phyloP scores from a whole-genome alignment of 2,888 invertebrate species.

The Lamellibrachia satsuma region DNA sequence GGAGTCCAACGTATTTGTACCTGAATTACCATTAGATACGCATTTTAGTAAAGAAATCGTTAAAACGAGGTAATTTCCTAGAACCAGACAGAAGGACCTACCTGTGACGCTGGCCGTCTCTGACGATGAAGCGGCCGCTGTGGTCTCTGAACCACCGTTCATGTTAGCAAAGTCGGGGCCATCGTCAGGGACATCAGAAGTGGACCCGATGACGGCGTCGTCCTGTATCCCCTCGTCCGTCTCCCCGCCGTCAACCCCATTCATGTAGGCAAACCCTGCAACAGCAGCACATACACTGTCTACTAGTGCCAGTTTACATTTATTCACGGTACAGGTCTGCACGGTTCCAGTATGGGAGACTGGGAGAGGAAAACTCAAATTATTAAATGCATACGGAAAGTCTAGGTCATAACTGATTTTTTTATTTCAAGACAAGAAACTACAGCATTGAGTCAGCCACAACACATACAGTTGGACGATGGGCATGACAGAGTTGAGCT shows the following conservation, averaged over 20 bases:
- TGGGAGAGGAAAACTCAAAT: too few relatives aligned
- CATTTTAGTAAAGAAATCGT: too few relatives aligned
- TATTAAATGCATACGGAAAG: too few relatives aligned
- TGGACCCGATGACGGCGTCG: constrained; percentile 27
- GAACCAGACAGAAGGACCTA: background rate
- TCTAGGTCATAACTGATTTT: too few relatives aligned
- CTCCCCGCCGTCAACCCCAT: constrained; percentile 31
- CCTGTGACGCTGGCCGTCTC: background rate
- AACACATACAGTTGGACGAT: too few relatives aligned
- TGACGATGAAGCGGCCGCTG: background rate
- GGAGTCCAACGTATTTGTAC: too few relatives aligned
- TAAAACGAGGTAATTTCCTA: background rate
- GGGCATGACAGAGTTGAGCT: too few relatives aligned
- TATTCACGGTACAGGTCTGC: too few relatives aligned
- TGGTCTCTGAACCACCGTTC: background rate
- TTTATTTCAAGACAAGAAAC: too few relatives aligned
- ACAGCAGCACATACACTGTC: background rate
- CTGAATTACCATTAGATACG: too few relatives aligned
- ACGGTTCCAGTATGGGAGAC: too few relatives aligned
- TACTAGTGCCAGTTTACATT: background rate
- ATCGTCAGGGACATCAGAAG: constrained; percentile 33
- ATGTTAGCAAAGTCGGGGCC: constrained; percentile 5
- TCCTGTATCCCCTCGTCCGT: background rate
- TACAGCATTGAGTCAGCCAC: too few relatives aligned
- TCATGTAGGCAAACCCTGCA: constrained; percentile 30